These are phyloP conservation scores for Theocolax elegans DNA, from an alignment of 1,140 invertebrate species.

Conservation along the genomic window DNA sequence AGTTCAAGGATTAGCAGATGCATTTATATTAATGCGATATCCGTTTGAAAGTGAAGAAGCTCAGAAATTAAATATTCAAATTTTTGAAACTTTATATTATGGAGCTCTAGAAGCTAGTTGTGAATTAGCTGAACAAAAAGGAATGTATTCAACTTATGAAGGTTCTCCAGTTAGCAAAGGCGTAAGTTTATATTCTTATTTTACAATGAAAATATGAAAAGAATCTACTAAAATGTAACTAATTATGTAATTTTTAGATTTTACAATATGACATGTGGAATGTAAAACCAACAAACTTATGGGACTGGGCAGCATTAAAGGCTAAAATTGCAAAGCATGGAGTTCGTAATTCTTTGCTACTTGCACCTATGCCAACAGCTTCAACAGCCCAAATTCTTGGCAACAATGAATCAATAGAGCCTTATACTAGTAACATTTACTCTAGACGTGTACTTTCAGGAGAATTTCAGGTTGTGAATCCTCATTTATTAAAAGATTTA, in stretches of 20 bases:
- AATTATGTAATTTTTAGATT: constrained; percentile 69
- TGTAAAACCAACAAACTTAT: constrained; percentile 86
- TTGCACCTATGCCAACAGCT: constrained; percentile 99
- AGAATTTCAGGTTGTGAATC: constrained; percentile 93
- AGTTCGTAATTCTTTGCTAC: constrained; percentile 91
- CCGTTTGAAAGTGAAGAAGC: constrained; percentile 93
- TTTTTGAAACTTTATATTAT: constrained; percentile 99
- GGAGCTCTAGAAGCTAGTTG: constrained; percentile 96
- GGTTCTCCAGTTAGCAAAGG: constrained; percentile 95
- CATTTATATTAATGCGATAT: constrained; percentile 93
- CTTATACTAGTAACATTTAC: constrained; percentile 98
- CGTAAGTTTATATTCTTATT: constrained; percentile 60
- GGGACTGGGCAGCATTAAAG: constrained; percentile 91
- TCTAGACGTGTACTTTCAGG: constrained; percentile 92
- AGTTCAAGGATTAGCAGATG: constrained; percentile 96
- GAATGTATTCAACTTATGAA: constrained; percentile 91
- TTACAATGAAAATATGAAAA: neutral
- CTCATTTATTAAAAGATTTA: constrained; percentile 93
- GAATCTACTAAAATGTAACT: neutral
- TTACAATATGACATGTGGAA: constrained; percentile 99
- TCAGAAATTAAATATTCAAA: constrained; percentile 89
- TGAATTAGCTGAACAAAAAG: constrained; percentile 89
- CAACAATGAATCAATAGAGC: constrained; percentile 98
- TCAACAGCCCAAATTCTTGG: constrained; percentile 99
- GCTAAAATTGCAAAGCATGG: constrained; percentile 90